These are phyloP conservation scores for Drosophila kikkawai DNA, from an alignment of 1,140 invertebrate genomes.

Conservation along the genomic window DNA sequence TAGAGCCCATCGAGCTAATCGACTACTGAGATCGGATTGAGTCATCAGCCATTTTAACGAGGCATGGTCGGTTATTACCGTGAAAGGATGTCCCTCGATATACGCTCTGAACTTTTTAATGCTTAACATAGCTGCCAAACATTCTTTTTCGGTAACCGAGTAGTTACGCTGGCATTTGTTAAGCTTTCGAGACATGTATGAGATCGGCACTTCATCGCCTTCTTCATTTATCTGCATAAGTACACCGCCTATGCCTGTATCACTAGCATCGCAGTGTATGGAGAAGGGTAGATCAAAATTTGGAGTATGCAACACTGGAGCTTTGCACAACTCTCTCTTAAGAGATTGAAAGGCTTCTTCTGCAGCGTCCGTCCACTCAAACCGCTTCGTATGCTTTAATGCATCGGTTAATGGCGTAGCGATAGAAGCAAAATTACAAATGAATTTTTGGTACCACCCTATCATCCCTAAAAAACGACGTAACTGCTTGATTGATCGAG, in stretches of 20 bases:
- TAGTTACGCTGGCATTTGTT: neutral
- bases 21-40: neutral
- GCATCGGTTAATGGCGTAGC: neutral
- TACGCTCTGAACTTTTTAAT: constrained; percentile 1
- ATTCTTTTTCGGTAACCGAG: neutral
- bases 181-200: neutral
- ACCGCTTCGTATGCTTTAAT: neutral
- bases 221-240: neutral
- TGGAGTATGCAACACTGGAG: neutral
- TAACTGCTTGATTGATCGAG: too few relatives aligned
- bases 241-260: too few relatives aligned
- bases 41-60: too few relatives aligned
- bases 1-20: neutral
- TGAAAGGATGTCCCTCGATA: neutral
- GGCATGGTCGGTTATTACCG: constrained; percentile 6
- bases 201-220: neutral
- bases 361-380: neutral
- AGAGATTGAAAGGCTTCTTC: neutral
- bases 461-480: too few relatives aligned
- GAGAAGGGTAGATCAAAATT: neutral
- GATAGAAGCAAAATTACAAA: neutral
- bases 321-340: neutral
- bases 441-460: neutral
- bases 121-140: neutral
- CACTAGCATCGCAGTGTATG: too few relatives aligned